Evolutionary conservation across 2,888 invertebrate genomes (phyloP), one percentile per base, ranked within the genome.

Genomic region (Oscheius sp.): DNA sequence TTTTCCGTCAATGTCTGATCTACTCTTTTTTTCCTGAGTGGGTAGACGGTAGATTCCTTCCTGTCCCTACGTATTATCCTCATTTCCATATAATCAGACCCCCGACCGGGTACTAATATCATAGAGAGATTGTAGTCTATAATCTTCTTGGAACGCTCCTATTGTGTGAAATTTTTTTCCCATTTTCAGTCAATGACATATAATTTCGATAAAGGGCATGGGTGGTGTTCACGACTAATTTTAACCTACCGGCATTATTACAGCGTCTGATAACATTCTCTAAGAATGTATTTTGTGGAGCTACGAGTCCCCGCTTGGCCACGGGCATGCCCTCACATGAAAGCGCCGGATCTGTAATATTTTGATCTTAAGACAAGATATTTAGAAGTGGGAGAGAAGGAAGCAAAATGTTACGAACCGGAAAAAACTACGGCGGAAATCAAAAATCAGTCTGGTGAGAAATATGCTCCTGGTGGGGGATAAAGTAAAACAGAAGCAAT

Each of bases 201-300:
- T 18, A 53, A 49, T 45, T 49, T 49, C 13, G 49, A 49, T 5
- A 21, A 18, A 49, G 49, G 16, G 49, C n/a, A 49, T 49, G 16
- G 45, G 45, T 45, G 49, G 21, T 69, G 21, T 18, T 49, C 49
- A 49, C n/a, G 49, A 21, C 21, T 5, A 49, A 49, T 49, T 18
- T 49, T 43, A 56, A 68, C 96, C 95, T 92, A 98, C 99, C 96
- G 92, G 97, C 96, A 89, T 95, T 95, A 90, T 95, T 96, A 89
- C 96, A 97, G 90, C 98, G 93, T 89, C 98, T 92, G 89, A 99
- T 97, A 91, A 99, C 98, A 92, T 97, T 98, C 92, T 99, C 99
- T 90, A 99, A 92, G 92, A 99, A 99, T 89, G 99, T 99, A 92
- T 99, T 99, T 92, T 99, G 98, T 89, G 99, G 99, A 92, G 99